Conservation (phyloP, 2,797 vertebrate genomes). For the Oophaga sylvatica region DNA sequence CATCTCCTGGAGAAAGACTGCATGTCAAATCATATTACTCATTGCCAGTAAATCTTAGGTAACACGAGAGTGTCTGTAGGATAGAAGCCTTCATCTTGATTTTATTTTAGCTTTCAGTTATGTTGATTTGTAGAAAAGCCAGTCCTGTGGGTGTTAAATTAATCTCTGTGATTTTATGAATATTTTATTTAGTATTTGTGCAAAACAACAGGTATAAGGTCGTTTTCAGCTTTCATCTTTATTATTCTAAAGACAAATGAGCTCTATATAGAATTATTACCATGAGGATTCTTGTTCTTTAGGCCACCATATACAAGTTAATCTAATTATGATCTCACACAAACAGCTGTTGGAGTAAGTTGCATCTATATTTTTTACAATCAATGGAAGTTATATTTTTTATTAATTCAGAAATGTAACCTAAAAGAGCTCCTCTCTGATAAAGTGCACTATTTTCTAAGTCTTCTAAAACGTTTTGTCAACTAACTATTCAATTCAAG, state of each 20-base stretch:
- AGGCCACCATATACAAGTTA: background rate
- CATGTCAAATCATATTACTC: conserved; percentile 49
- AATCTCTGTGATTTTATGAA: conserved; percentile 11
- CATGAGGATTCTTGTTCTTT: background rate
- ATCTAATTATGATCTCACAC: background rate
- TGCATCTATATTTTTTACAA: too few relatives aligned
- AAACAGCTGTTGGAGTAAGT: background rate
- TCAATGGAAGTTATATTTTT: background rate
- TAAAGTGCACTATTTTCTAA: background rate
- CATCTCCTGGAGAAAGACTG: conserved; percentile 36
- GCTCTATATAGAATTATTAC: background rate
- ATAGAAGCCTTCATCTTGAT: conserved; percentile 48
- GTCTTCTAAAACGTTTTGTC: too few relatives aligned
- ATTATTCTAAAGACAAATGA: background rate
- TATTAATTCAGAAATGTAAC: background rate
- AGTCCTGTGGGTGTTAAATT: conserved; percentile 29
- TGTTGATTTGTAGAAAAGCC: conserved; percentile 47
- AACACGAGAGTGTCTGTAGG: conserved; percentile 41
- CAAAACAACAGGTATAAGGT: background rate
- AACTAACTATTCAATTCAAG: too few relatives aligned
- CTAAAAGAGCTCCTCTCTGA: too few relatives aligned
- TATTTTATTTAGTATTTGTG: conserved; percentile 20
- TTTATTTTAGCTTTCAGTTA: conserved; percentile 45
- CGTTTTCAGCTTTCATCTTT: background rate
- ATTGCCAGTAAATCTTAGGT: conserved; percentile 46